Evolutionary conservation across 1,140 invertebrate species (phyloP).

Genomic region (Branchinecta lynchi): DNA sequence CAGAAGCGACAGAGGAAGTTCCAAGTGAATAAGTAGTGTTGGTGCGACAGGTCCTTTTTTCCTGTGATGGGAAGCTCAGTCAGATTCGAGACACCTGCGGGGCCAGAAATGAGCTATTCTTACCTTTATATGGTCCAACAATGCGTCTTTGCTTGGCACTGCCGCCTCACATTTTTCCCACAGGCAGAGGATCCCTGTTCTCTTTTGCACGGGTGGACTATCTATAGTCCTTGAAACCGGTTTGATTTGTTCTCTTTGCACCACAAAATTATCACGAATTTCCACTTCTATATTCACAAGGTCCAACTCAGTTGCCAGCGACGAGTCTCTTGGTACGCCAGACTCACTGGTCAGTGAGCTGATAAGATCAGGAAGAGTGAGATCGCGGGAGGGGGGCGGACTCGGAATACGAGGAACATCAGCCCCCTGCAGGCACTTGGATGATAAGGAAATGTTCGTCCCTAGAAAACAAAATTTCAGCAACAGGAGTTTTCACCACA

Average conservation of each 20-base stretch:
- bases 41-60: too few relatives aligned
- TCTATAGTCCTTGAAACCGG: neutral
- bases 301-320: neutral
- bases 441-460: neutral
- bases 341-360: neutral
- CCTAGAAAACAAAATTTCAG: neutral
- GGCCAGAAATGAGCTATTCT: neutral
- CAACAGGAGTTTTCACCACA: too few relatives aligned
- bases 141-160: neutral
- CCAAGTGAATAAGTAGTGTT: too few relatives aligned
- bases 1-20: too few relatives aligned
- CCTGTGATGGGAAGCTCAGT: too few relatives aligned
- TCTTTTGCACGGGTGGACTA: neutral
- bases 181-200: neutral
- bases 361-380: neutral
- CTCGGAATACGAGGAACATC: neutral
- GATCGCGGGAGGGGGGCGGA: neutral
- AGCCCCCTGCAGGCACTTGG: neutral
- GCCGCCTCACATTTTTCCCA: neutral
- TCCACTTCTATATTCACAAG: slow-evolving; percentile 8
- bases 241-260: neutral
- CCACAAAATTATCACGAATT: slow-evolving; percentile 3
- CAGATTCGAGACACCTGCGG: too few relatives aligned
- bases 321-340: neutral
- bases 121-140: slow-evolving; percentile 1